Base-by-base conservation (phyloP, 2,797 vertebrate species). In the Urocyon cinereoargenteus region DNA sequence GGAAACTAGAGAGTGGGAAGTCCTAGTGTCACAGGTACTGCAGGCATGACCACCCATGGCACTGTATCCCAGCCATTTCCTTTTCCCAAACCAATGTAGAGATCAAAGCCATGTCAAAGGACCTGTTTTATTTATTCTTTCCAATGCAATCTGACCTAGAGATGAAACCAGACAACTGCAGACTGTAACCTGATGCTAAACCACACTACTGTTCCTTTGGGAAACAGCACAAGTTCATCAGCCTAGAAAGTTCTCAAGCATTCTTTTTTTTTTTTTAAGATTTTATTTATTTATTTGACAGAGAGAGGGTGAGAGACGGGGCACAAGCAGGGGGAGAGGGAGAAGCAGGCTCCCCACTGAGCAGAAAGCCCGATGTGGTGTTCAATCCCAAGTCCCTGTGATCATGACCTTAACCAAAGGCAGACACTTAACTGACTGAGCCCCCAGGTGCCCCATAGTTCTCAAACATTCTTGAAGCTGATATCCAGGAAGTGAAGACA, bases 161-260 rank as follows among this genome's bases (percentile, higher is more conserved):
- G 61, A 36, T 49, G 14, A 66, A 61, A 36, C 53, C 70, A 70
- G 72, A 77, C 90, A 68, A 86, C 82, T 31, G 40, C 36, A 83
- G 49, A 68, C 53, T 45, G 18, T 62, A 88, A 55, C 40, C 36
- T 26, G 34, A 92, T 5, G 34, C 55, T 40, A 31, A 82, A 64
- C 22, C 22, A 9, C 21, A 49, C 2, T 66, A 70, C 22, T 36
- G 34, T 81, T 77, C 16, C 45, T 97, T 84, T 72, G 28, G 57
- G 79, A 73, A 93, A 96, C 7, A 77, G 66, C 18, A 49, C 19
- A 62, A 95, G 72, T 51, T 83, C 31, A 93, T 86, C n/a, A 75
- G 72, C 28, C 66, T 91, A 64, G 55, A 51, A 91, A 86, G 84
- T 86, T 40, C 40, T 83, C 94, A 91, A 40, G 90, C 6, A 0